A percentile compares a stretch with the other conserved stretches of the same genome.
Conservation (phyloP, 2,113 vertebrate genomes). For the Phrynocephalus versicolor region DNA sequence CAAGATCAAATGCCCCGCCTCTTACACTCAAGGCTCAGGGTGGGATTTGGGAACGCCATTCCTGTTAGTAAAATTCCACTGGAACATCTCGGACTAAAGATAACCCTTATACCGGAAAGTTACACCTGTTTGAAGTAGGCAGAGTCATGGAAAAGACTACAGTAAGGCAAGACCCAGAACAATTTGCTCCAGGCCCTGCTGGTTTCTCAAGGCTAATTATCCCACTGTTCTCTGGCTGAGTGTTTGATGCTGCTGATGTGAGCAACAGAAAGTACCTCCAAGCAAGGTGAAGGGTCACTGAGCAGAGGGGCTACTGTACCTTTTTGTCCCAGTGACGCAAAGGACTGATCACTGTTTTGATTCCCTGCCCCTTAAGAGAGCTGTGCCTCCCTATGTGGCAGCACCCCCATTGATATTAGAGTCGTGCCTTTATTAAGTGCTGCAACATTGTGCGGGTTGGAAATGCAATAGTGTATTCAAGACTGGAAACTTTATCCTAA, state of each 20-base stretch:
- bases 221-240: conserved; percentile 17
- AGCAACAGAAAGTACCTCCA: conserved; percentile 18
- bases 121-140: not conserved
- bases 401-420: not conserved
- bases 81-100: conserved; percentile 27
- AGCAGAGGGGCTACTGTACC: not conserved
- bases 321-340: conserved; percentile 14
- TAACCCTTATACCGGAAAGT: conserved; percentile 51
- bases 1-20: conserved; percentile 26
- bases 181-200: conserved; percentile 14
- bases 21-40: conserved; percentile 3
- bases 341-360: not conserved
- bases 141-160: not conserved
- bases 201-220: conserved; percentile 41
- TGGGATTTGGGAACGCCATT: not conserved
- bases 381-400: not conserved
- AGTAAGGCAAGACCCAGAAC: not conserved
- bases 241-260: conserved; percentile 33
- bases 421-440: too few species aligned
- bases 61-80: conserved; percentile 27
- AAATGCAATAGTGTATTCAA: too few species aligned
- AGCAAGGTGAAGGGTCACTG: conserved; percentile 15
- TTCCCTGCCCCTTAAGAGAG: not conserved
- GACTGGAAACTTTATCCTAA: too few species aligned
- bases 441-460: too few species aligned